These are phyloP conservation scores for Thymallus thymallus DNA, from an alignment of 2,113 vertebrate species.

Conservation along the genomic window DNA sequence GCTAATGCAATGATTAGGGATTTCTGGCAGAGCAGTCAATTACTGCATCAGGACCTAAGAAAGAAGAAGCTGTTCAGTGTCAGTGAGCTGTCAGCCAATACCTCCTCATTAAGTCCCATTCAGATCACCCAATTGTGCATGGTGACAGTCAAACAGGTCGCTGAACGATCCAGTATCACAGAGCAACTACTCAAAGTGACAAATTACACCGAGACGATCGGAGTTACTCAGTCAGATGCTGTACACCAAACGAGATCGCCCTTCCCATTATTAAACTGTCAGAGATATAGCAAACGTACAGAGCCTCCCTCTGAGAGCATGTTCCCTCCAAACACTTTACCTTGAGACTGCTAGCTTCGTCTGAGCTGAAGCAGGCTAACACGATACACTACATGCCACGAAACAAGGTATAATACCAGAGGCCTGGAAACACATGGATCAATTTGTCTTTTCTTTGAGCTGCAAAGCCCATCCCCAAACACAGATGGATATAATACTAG, in stretches of 20 bases:
- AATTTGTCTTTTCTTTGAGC: no score
- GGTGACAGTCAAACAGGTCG: neutral
- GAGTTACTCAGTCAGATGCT: neutral
- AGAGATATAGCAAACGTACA: no score
- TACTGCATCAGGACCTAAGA: constrained; percentile 47
- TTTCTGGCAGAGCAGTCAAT: constrained; percentile 71
- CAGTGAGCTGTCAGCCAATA: neutral
- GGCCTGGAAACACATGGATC: no score
- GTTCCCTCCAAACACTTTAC: no score
- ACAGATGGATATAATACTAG: no score
- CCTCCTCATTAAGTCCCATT: neutral
- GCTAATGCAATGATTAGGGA: constrained; percentile 74
- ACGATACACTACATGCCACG: no score
- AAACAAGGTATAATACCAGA: no score
- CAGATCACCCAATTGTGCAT: neutral
- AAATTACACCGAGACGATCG: neutral
- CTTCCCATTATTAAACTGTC: neutral
- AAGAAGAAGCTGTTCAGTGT: constrained; percentile 23
- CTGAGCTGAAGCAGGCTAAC: no score
- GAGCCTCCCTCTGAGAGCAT: no score
- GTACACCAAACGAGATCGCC: neutral
- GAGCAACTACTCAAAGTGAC: constrained; percentile 1
- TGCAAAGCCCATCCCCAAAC: no score
- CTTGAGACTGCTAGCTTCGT: no score
- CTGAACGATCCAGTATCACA: neutral